Base-by-base conservation (phyloP, 2,888 invertebrate genomes). In the Epirrhoe alternata region DNA sequence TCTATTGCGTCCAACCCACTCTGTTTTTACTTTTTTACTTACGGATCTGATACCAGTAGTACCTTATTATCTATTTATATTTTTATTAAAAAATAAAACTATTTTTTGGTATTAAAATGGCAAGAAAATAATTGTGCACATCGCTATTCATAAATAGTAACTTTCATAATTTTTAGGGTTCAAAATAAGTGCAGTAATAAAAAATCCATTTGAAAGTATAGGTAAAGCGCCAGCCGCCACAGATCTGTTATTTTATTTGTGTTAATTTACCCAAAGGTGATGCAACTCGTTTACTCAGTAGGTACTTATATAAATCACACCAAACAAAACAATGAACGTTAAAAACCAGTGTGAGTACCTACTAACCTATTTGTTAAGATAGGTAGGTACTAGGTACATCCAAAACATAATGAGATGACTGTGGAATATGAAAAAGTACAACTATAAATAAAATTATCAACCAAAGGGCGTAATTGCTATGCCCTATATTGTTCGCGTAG, bases 381-480 rank as follows among this genome's bases (percentile, higher is more conserved):
- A 24, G 3, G 10, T 50, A 50, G 50, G 35, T 58, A 50, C 50
- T 16, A n/a, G n/a, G n/a, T 42, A 16, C 14, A 16, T 14, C 47
- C 16, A 47, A 47, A 16, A 16, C 14, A 47, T 47, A 12, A 45
- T n/a, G 14, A 14, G 45, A 45, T 45, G 1, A n/a, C 10, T 42
- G 45, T 45, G 12, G 6, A n/a, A 12, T 47, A 47, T 16, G 5
- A 12, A 12, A 33, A 33, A 45, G 10, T 47, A 56, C 12, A 51
- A 7, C 24, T 30, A 8, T 10, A 12, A 52, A n/a, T 35, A 47
- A 17, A 10, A 49, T 17, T 33, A 24, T 24, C 24, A 24, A 24
- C 24, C 24, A 50, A 30, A 61, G 61, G 54, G 61, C 45, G 61
- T 55, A 49, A 49, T 49, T 50, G 33, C n/a, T 54, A 35, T 54